These are phyloP conservation scores for Syngnathus scovelli DNA, from an alignment of 2,113 vertebrate species.

Conservation along the genomic window DNA sequence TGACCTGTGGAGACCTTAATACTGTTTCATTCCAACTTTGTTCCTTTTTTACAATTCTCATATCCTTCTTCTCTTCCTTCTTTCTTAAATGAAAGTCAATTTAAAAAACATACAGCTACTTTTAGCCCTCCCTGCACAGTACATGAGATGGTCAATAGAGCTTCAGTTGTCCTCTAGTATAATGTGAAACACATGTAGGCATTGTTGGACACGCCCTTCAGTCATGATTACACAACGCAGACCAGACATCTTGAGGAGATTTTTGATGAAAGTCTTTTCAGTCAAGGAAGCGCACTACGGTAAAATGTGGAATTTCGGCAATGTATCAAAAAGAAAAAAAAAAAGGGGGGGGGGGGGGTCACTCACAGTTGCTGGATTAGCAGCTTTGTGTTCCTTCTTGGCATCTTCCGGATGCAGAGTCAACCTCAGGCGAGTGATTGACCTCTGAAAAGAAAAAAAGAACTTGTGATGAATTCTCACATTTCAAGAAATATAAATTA, in stretches of 20 bases:
- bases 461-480: background rate
- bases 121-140: background rate
- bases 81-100: background rate
- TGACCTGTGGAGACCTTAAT: no score
- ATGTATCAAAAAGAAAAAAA: background rate
- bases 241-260: background rate
- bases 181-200: slow-evolving; percentile 55
- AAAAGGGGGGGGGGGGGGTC: no score
- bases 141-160: slow-evolving; percentile 1
- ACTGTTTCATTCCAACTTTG: no score
- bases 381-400: slow-evolving; percentile 59
- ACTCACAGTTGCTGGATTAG: slow-evolving; percentile 76
- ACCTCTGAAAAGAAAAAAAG: slow-evolving; percentile 71
- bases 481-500: background rate
- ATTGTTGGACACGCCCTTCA: slow-evolving; percentile 36
- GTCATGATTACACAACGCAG: slow-evolving; percentile 38
- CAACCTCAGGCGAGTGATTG: slow-evolving; percentile 81
- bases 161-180: slow-evolving; percentile 34
- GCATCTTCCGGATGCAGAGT: slow-evolving; percentile 79
- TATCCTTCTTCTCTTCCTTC: background rate
- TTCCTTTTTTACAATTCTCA: no score
- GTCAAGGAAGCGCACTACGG: background rate
- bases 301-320: slow-evolving; percentile 8
- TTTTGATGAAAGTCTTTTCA: slow-evolving; percentile 10
- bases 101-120: background rate